phyloP scores from a whole-genome alignment of 2,888 invertebrate species.

The Griposia aprilina region DNA sequence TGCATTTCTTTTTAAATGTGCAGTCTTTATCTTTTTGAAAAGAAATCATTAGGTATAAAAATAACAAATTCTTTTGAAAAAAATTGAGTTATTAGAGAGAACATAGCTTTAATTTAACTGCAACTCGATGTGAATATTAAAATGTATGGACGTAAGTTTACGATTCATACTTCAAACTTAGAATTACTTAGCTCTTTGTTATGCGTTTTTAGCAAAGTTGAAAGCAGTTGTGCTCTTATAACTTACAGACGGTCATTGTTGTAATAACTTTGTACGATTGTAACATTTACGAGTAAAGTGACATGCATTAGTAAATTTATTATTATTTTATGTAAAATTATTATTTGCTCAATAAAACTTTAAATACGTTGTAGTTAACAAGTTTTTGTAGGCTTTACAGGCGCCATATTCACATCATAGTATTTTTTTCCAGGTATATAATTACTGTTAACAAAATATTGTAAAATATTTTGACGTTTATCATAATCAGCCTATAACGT shows the following conservation, averaged over 20 bases:
- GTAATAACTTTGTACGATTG: neutral
- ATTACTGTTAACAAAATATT: too few species aligned
- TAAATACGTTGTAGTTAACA: neutral
- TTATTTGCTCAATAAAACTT: neutral
- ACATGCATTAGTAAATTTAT: neutral
- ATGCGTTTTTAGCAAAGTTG: neutral
- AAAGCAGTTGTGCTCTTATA: conserved; percentile 5
- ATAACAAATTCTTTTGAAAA: neutral
- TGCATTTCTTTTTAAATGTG: conserved; percentile 10
- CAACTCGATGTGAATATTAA: conserved; percentile 12
- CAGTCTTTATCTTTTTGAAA: neutral
- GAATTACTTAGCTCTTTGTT: conserved; percentile 5
- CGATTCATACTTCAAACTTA: neutral
- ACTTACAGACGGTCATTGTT: neutral
- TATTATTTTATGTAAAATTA: neutral
- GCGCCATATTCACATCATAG: neutral
- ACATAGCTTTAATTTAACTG: neutral
- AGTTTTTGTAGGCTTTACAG: neutral
- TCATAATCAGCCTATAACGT: too few species aligned
- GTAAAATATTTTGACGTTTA: too few species aligned
- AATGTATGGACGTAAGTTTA: neutral
- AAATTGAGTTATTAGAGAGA: neutral
- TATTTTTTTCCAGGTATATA: too few species aligned
- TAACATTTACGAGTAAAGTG: neutral
- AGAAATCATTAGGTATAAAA: neutral